Conservation (phyloP, 2,113 vertebrate species). For the Mustelus asterias region DNA sequence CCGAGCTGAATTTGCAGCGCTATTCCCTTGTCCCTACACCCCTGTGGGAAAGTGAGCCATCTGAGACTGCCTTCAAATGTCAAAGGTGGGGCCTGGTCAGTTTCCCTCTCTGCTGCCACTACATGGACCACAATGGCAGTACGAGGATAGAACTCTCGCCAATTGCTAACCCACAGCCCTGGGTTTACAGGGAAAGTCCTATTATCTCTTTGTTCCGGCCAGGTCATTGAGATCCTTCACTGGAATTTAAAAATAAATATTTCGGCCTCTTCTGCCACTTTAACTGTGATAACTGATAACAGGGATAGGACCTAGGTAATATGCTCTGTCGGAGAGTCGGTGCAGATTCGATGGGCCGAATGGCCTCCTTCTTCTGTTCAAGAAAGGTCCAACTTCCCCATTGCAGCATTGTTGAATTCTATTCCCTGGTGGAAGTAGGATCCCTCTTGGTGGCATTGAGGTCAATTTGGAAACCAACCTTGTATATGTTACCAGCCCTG, state of each 20-base stretch:
- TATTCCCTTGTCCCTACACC: neutral
- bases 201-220: neutral
- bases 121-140: neutral
- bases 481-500: neutral
- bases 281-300: too few relatives aligned
- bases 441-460: neutral
- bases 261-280: neutral
- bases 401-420: neutral
- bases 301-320: too few relatives aligned
- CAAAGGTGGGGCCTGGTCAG: neutral
- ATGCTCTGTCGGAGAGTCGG: too few relatives aligned
- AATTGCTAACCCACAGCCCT: neutral
- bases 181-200: neutral
- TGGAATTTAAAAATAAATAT: neutral
- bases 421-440: neutral
- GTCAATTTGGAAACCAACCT: too few relatives aligned
- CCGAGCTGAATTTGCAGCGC: neutral
- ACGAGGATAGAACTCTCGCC: neutral
- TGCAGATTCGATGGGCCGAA: too few relatives aligned
- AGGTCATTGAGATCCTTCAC: neutral
- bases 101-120: neutral
- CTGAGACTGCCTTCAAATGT: neutral
- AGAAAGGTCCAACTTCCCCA: neutral
- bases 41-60: neutral
- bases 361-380: neutral